These are phyloP conservation scores for Drosophila willistoni DNA, from an alignment of 1,140 invertebrate genomes.

Conservation along the genomic window DNA sequence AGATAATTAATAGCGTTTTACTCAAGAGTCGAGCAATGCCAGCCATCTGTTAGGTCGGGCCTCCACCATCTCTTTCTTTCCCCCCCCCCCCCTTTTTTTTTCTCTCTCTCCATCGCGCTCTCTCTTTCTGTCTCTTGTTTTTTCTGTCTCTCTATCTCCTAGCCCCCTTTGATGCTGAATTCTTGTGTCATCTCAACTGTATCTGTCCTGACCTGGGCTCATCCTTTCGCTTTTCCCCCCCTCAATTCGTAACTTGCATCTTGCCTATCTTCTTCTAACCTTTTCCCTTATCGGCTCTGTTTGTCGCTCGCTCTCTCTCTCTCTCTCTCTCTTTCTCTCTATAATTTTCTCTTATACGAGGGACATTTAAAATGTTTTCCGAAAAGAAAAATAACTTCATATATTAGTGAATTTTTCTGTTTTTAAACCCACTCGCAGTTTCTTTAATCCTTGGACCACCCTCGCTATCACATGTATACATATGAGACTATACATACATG, in stretches of 20 bases:
- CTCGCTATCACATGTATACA: neutral
- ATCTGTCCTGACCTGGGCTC: conserved; percentile 6
- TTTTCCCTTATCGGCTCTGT: conserved; percentile 67
- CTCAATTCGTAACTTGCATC: neutral
- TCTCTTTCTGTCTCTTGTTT: no score
- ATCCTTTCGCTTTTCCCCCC: conserved; percentile 16
- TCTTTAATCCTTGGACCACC: neutral
- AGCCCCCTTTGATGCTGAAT: conserved; percentile 17
- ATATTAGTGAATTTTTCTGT: no score
- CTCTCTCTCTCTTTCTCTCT: conserved; percentile 6
- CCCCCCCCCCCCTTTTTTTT: no score
- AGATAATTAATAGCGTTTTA: conserved; percentile 80
- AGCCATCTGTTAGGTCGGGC: conserved; percentile 67
- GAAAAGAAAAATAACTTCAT: no score
- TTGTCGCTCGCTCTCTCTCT: neutral
- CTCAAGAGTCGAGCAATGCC: conserved; percentile 74
- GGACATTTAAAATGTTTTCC: neutral
- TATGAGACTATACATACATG: neutral
- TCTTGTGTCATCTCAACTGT: conserved; percentile 2
- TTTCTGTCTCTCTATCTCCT: no score
- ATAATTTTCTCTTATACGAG: conserved; percentile 4
- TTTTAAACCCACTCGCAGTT: no score
- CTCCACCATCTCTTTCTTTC: conserved; percentile 15
- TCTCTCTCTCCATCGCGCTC: no score
- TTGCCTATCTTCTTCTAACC: conserved; percentile 51